Percentiles rank a stretch among this genome's conserved stretches.
Evolutionary conservation across 2,113 vertebrate species (phyloP).

Genomic region (Antechinus flavipes): DNA sequence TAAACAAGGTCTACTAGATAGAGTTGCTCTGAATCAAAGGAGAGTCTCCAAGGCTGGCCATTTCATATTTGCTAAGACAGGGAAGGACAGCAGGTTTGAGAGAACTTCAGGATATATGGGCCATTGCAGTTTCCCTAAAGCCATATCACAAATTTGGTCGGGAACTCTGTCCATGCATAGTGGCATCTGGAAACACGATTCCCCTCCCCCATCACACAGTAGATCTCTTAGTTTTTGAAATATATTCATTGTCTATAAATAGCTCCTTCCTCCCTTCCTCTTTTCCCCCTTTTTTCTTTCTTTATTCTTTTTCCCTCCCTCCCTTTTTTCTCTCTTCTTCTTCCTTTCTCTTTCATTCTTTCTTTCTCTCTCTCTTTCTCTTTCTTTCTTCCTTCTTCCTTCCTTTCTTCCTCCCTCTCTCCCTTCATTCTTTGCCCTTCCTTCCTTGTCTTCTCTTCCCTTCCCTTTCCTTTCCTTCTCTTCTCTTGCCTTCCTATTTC

Average conservation of each 20-base stretch:
- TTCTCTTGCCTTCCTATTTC: no score
- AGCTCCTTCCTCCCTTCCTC: background rate
- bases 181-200: background rate
- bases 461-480: no score
- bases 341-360: background rate
- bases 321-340: background rate
- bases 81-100: background rate
- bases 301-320: no score
- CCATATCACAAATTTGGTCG: background rate
- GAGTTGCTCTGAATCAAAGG: background rate
- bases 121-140: background rate
- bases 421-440: no score
- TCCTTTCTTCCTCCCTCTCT: no score
- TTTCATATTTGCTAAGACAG: background rate
- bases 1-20: background rate
- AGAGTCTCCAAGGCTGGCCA: background rate
- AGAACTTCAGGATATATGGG: background rate
- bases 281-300: background rate
- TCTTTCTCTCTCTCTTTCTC: background rate
- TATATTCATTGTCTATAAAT: background rate
- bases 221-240: background rate
- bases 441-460: no score
- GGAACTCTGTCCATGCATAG: background rate
- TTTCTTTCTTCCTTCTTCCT: rapidly evolving
- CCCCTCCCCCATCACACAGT: background rate